These are phyloP conservation scores for Leptocoma aspasia DNA, from an alignment of 2,113 vertebrate species.

Conservation along the genomic window DNA sequence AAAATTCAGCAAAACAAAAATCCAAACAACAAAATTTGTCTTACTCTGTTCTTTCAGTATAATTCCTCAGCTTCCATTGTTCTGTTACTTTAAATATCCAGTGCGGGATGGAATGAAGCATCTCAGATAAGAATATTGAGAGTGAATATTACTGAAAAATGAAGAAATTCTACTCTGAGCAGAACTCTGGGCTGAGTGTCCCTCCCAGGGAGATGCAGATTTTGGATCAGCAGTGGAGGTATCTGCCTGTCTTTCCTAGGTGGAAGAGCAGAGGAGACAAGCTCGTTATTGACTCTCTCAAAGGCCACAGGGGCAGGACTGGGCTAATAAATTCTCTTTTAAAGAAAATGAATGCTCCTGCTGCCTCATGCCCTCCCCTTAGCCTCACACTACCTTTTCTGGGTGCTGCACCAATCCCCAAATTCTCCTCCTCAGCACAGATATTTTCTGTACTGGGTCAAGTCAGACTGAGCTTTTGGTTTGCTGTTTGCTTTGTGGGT, in stretches of 20 bases:
- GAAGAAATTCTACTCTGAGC: background rate
- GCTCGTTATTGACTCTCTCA: background rate
- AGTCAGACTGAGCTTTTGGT: background rate
- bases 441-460: background rate
- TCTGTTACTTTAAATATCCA: background rate
- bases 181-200: background rate
- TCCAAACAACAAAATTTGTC: background rate
- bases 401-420: background rate
- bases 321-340: background rate
- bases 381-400: background rate
- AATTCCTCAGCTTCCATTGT: background rate
- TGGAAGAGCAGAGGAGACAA: background rate
- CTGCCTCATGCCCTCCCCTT: background rate
- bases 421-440: background rate
- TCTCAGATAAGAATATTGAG: background rate
- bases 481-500: background rate
- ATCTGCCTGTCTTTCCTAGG: background rate
- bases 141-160: background rate
- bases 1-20: background rate
- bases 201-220: background rate
- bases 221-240: background rate
- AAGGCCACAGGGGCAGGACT: background rate
- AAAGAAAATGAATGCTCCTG: background rate
- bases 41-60: background rate
- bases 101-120: fast-evolving